Base-by-base conservation (phyloP, 1,140 invertebrate genomes). In the Zaprionus nigranus region DNA sequence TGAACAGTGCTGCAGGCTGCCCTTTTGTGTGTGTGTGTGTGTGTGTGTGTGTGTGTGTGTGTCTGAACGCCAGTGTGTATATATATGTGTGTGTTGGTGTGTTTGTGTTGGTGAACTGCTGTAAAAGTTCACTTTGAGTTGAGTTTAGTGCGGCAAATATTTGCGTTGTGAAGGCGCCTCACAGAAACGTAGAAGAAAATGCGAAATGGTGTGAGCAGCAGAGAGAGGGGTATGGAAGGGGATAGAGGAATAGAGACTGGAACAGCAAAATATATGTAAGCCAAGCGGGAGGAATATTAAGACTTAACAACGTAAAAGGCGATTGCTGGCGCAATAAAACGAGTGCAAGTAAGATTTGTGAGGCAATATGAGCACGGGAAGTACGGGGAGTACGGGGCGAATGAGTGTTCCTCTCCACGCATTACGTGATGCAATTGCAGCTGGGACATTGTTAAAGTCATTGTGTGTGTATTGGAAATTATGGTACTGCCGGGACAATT, bases 81-180 rank as follows among this genome's bases (percentile, higher is more conserved):
- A 24, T 24, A 4, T 24, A 5, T 24, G 24, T 28, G 7, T 28
- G 28, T 28, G 28, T 28, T 6, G 6, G 30, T 36, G 13, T 75
- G 54, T 49, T 53, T 60, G 56, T 22, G 46, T 30, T 75, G 53
- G 38, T 40, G 57, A 57, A 68, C 46, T 22, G 20, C 12, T 51
- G 46, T 51, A 62, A 74, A 74, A 69, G 71, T 69, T 74, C 65
- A 69, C 58, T 67, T 73, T 51, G 54, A 63, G 60, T 71, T 65
- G 26, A 76, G 70, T 51, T 77, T 58, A 53, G 70, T 59, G 60
- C 43, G 24, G 74, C 74, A 76, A 76, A 71, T 76, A 76, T 72
- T 76, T 76, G 74, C 61, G 43, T 59, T 34, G 75, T 49, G 36
- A 46, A 46, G 67, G 43, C 15, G 58, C 61, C 34, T 20, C n/a